Percentiles rank a stretch among this genome's conserved stretches.
Evolutionary conservation across 2,113 vertebrate species (phyloP).

Genomic region (Gadus chalcogrammus): DNA sequence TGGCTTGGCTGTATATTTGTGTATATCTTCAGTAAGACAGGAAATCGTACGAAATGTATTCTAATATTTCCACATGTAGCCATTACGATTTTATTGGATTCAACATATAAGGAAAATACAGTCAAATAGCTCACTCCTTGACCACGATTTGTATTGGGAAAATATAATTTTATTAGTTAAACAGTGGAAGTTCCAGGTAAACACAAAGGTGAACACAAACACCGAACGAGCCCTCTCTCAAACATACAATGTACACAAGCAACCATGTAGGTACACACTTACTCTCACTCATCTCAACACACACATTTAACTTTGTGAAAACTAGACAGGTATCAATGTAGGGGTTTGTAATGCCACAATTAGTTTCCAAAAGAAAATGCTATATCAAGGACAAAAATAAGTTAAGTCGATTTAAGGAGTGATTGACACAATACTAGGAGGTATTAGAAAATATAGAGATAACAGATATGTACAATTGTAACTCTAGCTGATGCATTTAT

Average conservation of each 20-base stretch:
- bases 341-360: slow-evolving; percentile 9
- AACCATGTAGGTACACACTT: slow-evolving; percentile 14
- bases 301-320: slow-evolving; percentile 17
- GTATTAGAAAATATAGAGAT: too few species aligned
- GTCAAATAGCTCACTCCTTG: slow-evolving; percentile 11
- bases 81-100: slow-evolving; percentile 28
- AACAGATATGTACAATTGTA: too few species aligned
- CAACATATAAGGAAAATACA: slow-evolving; percentile 48
- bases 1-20: too few species aligned
- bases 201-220: slow-evolving; percentile 39
- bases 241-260: slow-evolving; percentile 43
- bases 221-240: slow-evolving; percentile 24
- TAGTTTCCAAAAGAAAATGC: slow-evolving; percentile 2
- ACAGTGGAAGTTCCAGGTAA: slow-evolving; percentile 32
- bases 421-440: too few species aligned
- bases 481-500: too few species aligned
- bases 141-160: slow-evolving; percentile 53
- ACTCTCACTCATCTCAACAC: slow-evolving; percentile 20
- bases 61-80: neutral
- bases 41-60: neutral
- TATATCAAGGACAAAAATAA: slow-evolving; percentile 21
- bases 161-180: slow-evolving; percentile 70
- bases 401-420: slow-evolving; percentile 25
- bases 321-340: slow-evolving; percentile 11
- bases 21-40: too few species aligned